A percentile compares a stretch with the other conserved stretches of the same genome.
phyloP scores from a whole-genome alignment of 2,888 invertebrate genomes.

The Pandemis cinnamomeana region DNA sequence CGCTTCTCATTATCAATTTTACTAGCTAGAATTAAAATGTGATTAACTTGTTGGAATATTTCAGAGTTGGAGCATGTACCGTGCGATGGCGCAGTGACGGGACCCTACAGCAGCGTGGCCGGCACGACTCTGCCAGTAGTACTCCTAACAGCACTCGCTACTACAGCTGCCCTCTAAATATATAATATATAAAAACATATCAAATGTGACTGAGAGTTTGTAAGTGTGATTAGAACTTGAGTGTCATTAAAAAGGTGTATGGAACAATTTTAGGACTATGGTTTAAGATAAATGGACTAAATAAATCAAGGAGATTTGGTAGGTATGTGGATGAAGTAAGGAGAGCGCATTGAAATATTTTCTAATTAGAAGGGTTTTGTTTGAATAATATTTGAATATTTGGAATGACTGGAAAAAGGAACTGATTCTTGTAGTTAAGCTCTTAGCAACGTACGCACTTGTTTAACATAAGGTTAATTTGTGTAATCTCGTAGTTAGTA shows the following conservation, averaged over 20 bases:
- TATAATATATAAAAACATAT: not conserved
- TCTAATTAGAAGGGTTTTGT: constrained; percentile 36
- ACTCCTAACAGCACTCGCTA: constrained; percentile 74
- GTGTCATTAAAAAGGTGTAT: constrained; percentile 20
- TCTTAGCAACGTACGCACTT: constrained; percentile 36
- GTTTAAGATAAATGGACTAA: constrained; percentile 1
- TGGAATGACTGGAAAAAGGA: constrained; percentile 42
- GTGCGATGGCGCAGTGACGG: constrained; percentile 80
- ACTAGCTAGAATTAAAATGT: not conserved
- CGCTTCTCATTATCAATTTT: constrained; percentile 17
- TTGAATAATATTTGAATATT: constrained; percentile 35
- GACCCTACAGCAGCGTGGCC: constrained; percentile 79
- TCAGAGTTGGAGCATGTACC: constrained; percentile 78
- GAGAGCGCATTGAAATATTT: constrained; percentile 34
- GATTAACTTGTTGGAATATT: constrained; percentile 47
- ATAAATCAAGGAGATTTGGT: constrained; percentile 7
- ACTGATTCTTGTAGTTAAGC: constrained; percentile 44
- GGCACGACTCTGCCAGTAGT: constrained; percentile 74
- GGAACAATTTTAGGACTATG: constrained; percentile 12
- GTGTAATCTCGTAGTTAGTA: constrained; percentile 33
- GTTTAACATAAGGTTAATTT: constrained; percentile 36
- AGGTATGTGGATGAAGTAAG: not conserved
- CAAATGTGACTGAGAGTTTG: not conserved
- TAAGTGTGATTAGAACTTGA: constrained; percentile 22
- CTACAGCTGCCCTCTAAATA: constrained; percentile 74